Conservation (phyloP, 1,140 invertebrate genomes). For the Phenacoccus solenopsis region DNA sequence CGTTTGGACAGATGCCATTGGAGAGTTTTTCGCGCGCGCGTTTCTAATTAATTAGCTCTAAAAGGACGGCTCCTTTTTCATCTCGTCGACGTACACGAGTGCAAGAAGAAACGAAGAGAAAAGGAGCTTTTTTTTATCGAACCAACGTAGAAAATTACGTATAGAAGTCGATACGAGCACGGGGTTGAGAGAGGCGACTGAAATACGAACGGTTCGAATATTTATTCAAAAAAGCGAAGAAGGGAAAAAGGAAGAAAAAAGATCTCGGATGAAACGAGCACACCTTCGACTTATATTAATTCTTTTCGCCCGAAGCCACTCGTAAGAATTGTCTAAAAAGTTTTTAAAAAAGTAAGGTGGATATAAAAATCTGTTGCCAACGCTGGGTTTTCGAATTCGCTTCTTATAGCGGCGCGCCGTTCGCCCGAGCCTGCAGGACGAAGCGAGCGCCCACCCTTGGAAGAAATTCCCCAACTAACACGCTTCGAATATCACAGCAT, state of each 20-base stretch:
- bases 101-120: not conserved
- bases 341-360: slow-evolving; percentile 3
- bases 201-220: not conserved
- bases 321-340: not conserved
- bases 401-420: no score
- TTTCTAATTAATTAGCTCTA: no score
- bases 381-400: not conserved
- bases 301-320: not conserved
- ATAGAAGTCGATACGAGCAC: not conserved
- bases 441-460: no score
- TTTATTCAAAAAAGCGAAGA: not conserved
- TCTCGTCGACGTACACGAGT: not conserved
- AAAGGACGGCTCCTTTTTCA: no score
- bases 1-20: no score
- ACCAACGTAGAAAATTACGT: no score
- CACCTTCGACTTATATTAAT: not conserved
- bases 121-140: no score
- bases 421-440: no score
- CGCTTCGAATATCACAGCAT: not conserved
- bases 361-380: slow-evolving; percentile 2
- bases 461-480: not conserved
- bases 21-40: no score
- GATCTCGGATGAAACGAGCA: not conserved
- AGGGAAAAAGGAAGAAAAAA: not conserved
- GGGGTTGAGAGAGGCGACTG: not conserved